Evolutionary conservation across 2,113 vertebrate genomes (phyloP).

Genomic region (Artemisiospiza belli): DNA sequence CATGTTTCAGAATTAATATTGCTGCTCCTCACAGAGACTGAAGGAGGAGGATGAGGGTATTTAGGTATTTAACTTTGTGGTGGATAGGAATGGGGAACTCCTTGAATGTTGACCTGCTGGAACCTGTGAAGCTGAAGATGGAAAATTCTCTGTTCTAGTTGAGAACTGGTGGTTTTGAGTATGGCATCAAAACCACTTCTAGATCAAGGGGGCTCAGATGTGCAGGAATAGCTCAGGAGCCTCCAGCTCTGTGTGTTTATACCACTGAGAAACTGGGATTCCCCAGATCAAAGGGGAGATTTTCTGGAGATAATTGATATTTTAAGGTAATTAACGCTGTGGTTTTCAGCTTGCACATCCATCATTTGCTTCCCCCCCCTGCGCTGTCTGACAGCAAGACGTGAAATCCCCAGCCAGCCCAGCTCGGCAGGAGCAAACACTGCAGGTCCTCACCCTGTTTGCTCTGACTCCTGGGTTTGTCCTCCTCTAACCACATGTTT

Average conservation of each 20-base stretch:
- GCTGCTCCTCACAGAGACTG: neutral
- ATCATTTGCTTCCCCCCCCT: neutral
- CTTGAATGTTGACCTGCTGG: neutral
- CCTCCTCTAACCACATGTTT: neutral
- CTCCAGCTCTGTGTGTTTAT: neutral
- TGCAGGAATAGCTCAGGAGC: neutral
- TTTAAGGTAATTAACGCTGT: slow-evolving; percentile 7
- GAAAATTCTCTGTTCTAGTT: neutral
- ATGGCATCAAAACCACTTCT: neutral
- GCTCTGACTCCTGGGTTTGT: neutral
- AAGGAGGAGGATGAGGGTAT: neutral
- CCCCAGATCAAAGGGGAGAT: neutral
- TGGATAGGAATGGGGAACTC: neutral
- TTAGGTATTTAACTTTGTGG: neutral
- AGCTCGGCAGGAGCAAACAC: neutral
- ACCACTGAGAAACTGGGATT: neutral
- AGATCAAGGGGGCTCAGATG: neutral
- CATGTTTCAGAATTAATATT: neutral
- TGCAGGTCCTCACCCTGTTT: neutral
- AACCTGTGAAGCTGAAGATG: neutral
- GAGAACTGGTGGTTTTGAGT: neutral
- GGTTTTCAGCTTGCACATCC: neutral
- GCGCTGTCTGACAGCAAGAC: neutral
- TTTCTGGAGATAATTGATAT: slow-evolving; percentile 4
- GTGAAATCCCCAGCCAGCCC: neutral